Evolutionary conservation across 2,797 vertebrate genomes (phyloP).

Genomic region (Cercopithecus diana): DNA sequence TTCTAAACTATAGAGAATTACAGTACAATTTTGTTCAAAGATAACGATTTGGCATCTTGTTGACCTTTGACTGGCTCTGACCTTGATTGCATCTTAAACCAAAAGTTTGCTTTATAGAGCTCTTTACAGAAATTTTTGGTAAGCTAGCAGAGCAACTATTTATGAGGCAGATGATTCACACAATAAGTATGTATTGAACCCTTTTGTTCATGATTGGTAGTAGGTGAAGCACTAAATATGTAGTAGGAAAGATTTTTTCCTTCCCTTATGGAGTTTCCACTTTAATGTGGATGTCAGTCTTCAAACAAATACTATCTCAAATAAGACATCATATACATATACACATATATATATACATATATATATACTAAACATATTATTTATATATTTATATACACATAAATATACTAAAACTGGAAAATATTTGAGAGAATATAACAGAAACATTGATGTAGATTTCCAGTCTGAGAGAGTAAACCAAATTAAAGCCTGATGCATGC

Average conservation of each 20-base stretch:
- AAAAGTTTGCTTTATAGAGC: not conserved
- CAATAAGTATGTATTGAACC: not conserved
- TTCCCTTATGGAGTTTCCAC: not conserved
- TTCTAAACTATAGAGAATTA: not conserved
- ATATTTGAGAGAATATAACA: not conserved
- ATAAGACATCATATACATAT: too few species aligned
- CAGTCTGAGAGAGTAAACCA: not conserved
- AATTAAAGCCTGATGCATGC: accelerated
- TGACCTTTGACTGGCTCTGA: not conserved
- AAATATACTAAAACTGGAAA: not conserved
- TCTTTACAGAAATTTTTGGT: not conserved
- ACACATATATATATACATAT: too few species aligned
- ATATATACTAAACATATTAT: too few species aligned
- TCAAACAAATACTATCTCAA: not conserved
- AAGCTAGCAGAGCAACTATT: not conserved
- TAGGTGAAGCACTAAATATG: not conserved
- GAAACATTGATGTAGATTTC: not conserved
- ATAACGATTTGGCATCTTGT: not conserved
- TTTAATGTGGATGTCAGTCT: not conserved
- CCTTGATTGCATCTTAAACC: not conserved
- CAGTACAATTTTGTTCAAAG: not conserved
- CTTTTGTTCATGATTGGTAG: not conserved
- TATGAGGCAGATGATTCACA: not conserved
- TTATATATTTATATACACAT: too few species aligned
- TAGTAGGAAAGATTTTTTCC: not conserved